A percentile compares a stretch with the other conserved stretches of the same genome.
Evolutionary conservation across 2,888 invertebrate genomes (phyloP).

Genomic region (Nemapogon koenigi): DNA sequence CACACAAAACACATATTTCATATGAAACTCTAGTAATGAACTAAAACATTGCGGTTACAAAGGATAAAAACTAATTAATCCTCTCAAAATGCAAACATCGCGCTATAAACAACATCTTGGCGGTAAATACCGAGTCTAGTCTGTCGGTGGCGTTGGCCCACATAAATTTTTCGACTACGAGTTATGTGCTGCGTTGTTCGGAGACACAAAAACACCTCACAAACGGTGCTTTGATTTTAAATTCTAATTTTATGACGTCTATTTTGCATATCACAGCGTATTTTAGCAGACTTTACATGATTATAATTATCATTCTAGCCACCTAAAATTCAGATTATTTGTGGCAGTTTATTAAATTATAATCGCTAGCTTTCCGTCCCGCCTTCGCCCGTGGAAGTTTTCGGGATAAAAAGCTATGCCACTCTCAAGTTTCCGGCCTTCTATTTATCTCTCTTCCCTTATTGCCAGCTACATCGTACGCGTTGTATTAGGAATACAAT

Average conservation of each 20-base stretch:
- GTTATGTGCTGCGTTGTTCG: constrained; percentile 38
- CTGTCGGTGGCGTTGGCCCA: constrained; percentile 40
- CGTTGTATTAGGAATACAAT: too few species aligned
- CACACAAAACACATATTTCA: too few species aligned
- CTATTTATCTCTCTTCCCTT: too few species aligned
- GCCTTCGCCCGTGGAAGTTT: too few species aligned
- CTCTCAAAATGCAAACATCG: constrained; percentile 20
- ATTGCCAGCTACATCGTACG: too few species aligned
- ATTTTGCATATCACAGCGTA: constrained; percentile 47
- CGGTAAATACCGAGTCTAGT: constrained; percentile 38
- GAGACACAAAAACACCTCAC: constrained; percentile 47
- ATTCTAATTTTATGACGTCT: constrained; percentile 57
- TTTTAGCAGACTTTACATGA: constrained; percentile 23
- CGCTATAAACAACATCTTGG: constrained; percentile 30
- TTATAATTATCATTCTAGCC: too few species aligned
- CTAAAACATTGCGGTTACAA: constrained; percentile 4
- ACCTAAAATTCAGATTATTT: too few species aligned
- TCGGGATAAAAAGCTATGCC: too few species aligned
- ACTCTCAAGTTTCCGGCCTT: too few species aligned
- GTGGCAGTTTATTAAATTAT: too few species aligned
- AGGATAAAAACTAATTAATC: constrained; percentile 10
- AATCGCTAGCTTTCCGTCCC: too few species aligned
- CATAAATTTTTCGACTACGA: constrained; percentile 48
- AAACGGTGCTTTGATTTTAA: constrained; percentile 54
- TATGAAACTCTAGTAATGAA: too few species aligned